A percentile compares a stretch with the other conserved stretches of the same genome.
Evolutionary conservation across 2,797 vertebrate species (phyloP).

Genomic region (Pristis pectinata): DNA sequence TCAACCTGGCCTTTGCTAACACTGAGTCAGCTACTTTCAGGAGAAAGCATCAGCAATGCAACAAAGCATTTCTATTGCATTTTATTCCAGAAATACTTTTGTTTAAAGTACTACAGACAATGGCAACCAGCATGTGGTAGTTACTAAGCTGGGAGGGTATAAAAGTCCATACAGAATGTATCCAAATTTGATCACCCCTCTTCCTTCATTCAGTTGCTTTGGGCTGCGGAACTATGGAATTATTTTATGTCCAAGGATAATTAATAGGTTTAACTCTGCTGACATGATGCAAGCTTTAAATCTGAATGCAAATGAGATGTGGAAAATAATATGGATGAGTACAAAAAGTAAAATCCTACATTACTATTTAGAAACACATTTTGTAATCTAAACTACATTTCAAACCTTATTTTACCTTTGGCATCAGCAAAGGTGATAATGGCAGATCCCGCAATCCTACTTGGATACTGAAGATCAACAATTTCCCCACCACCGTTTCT

Average conservation of each 20-base stretch:
- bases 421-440: conserved; percentile 46
- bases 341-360: not conserved
- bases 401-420: conserved; percentile 43
- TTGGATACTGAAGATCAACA: conserved; percentile 46
- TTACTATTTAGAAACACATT: not conserved
- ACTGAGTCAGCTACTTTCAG: not conserved
- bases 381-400: not conserved
- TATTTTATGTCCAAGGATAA: not conserved
- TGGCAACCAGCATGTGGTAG: not conserved
- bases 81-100: not conserved
- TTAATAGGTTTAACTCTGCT: not conserved
- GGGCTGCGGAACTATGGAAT: not conserved
- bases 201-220: not conserved
- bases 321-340: not conserved
- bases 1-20: no score
- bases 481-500: conserved; percentile 50
- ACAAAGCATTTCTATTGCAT: not conserved
- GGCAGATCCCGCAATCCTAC: conserved; percentile 44
- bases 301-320: not conserved
- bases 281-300: no score
- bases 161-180: not conserved
- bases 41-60: not conserved
- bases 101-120: not conserved
- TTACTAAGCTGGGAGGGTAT: not conserved
- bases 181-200: not conserved